Percentiles rank a stretch among this genome's conserved stretches.
phyloP scores from a whole-genome alignment of 2,797 vertebrate genomes.

The Epinephelus coioides region DNA sequence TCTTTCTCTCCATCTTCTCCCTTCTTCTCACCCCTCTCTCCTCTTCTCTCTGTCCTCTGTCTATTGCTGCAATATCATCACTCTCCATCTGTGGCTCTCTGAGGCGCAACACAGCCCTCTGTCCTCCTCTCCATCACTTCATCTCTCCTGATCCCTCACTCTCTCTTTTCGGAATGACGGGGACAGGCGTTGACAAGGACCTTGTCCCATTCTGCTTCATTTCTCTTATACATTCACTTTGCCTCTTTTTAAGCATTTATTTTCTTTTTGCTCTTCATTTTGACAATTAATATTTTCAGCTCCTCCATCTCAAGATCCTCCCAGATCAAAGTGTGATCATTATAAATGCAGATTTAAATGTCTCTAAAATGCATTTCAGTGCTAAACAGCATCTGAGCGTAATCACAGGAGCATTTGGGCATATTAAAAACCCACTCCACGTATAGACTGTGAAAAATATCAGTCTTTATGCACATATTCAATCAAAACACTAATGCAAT shows the following conservation, averaged over 20 bases:
- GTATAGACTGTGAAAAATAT: not conserved
- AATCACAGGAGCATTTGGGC: conserved; percentile 4
- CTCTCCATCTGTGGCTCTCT: conserved; percentile 73
- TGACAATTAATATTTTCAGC: conserved; percentile 21
- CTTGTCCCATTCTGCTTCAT: conserved; percentile 34
- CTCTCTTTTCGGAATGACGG: conserved; percentile 53
- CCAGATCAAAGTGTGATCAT: conserved; percentile 1
- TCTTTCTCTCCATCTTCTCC: conserved; percentile 17
- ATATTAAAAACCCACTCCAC: not conserved
- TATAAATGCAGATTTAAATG: conserved; percentile 11
- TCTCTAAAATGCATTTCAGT: not conserved
- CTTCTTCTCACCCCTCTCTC: conserved; percentile 9
- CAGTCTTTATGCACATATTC: conserved; percentile 5
- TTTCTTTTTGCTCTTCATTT: not conserved
- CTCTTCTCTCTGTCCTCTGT: conserved; percentile 50
- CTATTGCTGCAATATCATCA: conserved; percentile 72
- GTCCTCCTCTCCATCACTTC: conserved; percentile 69
- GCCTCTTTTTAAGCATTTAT: not conserved
- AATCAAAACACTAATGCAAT: conserved; percentile 1
- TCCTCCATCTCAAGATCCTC: not conserved
- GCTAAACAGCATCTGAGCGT: not conserved
- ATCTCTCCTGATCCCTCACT: conserved; percentile 60
- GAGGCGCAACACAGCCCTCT: conserved; percentile 67
- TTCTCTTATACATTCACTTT: conserved; percentile 19
- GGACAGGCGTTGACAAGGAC: conserved; percentile 57